Evolutionary conservation across 2,113 vertebrate species (phyloP).

Genomic region (Cebidichthys violaceus): DNA sequence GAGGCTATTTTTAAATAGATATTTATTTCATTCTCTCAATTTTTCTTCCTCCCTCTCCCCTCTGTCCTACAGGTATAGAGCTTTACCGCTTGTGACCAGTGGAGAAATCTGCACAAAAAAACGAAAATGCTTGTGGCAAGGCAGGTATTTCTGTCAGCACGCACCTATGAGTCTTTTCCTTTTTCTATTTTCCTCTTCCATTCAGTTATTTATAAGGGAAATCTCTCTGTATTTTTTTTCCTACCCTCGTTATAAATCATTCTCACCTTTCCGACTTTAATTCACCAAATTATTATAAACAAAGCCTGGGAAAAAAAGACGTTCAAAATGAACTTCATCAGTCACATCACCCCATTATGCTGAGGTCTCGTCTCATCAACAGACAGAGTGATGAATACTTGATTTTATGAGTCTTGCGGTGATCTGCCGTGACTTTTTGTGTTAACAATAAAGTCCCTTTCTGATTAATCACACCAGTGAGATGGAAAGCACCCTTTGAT

Average conservation of each 20-base stretch:
- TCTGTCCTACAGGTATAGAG: slow-evolving; percentile 63
- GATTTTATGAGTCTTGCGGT: slow-evolving; percentile 44
- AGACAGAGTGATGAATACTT: slow-evolving; percentile 50
- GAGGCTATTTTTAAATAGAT: slow-evolving; percentile 86
- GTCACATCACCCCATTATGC: slow-evolving; percentile 40
- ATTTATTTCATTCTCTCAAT: slow-evolving; percentile 81
- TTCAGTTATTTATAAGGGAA: slow-evolving; percentile 42
- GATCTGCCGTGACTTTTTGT: slow-evolving; percentile 64
- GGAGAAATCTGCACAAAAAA: slow-evolving; percentile 66
- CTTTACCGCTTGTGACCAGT: slow-evolving; percentile 66
- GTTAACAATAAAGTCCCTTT: slow-evolving; percentile 54
- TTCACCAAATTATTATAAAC: slow-evolving; percentile 22
- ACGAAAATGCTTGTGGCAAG: slow-evolving; percentile 62
- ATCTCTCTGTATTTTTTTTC: background rate
- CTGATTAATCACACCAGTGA: slow-evolving; percentile 70
- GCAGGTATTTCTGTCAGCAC: slow-evolving; percentile 72
- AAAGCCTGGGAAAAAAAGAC: background rate
- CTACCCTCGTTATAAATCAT: slow-evolving; percentile 15
- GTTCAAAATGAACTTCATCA: background rate
- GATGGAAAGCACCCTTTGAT: slow-evolving; percentile 69
- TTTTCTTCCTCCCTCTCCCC: slow-evolving; percentile 61
- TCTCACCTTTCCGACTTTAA: slow-evolving; percentile 4
- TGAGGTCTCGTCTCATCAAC: slow-evolving; percentile 45
- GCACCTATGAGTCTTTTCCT: slow-evolving; percentile 58
- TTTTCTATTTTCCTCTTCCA: slow-evolving; percentile 39